Base-by-base conservation (phyloP, 1,140 invertebrate species). In the Ephestia elutella region DNA sequence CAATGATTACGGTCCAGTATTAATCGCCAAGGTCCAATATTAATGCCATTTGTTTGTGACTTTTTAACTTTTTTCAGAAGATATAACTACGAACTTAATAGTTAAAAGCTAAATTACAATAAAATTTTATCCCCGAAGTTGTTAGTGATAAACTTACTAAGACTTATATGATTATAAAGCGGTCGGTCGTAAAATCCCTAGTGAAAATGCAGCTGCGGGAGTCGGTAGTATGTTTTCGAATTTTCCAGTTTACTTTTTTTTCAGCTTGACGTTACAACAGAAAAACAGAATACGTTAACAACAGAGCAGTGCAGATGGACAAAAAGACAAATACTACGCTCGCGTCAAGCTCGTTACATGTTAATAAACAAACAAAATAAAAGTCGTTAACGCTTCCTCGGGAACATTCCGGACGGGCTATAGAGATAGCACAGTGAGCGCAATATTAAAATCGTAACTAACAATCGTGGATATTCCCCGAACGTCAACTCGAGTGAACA, bases 361-460 rank as follows among this genome's bases (percentile, higher is more conserved):
- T 44, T 44, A 44, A 44, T 44, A n/a, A 44, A 44, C 38, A 44
- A 44, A 44, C 38, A 15, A 44, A 44, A 44, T 44, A 44, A 44
- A 44, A 44, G 13, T 44, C 38, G 38, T 44, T 15, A 44, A 15
- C 38, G 38, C 38, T 17, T 32, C 13, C 38, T 44, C 38, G 38
- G 11, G 11, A 38, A 17, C 2, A 17, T n/a, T 5, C 5, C 38
- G 38, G 38, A 13, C 13, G n/a, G 2, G 3, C 13, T 13, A 35
- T 2, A 44, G 13, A n/a, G 38, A 44, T 17, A 44, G 2, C 38
- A 44, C 38, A 15, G 8, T 7, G 38, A 44, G 38, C 38, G 38
- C n/a, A 15, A 44, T 44, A 44, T 44, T 44, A 35, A 35, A 35
- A 35, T 35, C 32, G 32, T 35, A 35, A 35, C 32, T 35, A 35